Percentiles rank a stretch among this genome's conserved stretches.
phyloP scores from a whole-genome alignment of 2,888 invertebrate genomes.

The Eristalis pertinax region DNA sequence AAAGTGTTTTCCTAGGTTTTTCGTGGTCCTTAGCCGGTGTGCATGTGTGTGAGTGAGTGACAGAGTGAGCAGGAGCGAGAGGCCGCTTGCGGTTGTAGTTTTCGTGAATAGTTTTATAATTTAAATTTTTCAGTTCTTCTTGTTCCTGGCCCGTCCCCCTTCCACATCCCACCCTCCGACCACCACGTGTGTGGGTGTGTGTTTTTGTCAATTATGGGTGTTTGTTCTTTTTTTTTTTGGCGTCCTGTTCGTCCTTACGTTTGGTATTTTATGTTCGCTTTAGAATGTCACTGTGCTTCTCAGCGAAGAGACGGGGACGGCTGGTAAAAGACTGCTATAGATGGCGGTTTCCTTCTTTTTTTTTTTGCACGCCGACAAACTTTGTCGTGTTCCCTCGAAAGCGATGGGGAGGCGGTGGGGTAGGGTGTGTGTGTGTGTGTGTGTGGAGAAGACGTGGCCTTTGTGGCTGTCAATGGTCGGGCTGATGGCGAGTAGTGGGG shows the following conservation, averaged over 20 bases:
- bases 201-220: slow-evolving; percentile 57
- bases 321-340: slow-evolving; percentile 63
- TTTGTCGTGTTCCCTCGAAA: slow-evolving; percentile 45
- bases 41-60: slow-evolving; percentile 2
- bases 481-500: slow-evolving; percentile 1
- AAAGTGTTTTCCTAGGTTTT: slow-evolving; percentile 64
- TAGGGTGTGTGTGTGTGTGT: neutral
- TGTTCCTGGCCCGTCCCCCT: slow-evolving; percentile 12
- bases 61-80: neutral
- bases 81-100: slow-evolving; percentile 68
- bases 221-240: slow-evolving; percentile 6
- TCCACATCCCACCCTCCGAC: slow-evolving; percentile 26
- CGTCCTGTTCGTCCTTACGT: slow-evolving; percentile 47
- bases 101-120: slow-evolving; percentile 72
- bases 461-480: slow-evolving; percentile 68
- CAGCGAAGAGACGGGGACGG: slow-evolving; percentile 6
- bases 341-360: slow-evolving; percentile 46
- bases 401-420: neutral
- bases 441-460: slow-evolving; percentile 26
- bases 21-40: slow-evolving; percentile 34
- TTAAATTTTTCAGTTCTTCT: slow-evolving; percentile 61
- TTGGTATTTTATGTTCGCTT: slow-evolving; percentile 67
- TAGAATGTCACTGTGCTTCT: slow-evolving; percentile 64
- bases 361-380: slow-evolving; percentile 5
- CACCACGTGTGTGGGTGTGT: slow-evolving; percentile 29